Evolutionary conservation across 2,797 vertebrate species (phyloP).

Genomic region (Argyrosomus regius): DNA sequence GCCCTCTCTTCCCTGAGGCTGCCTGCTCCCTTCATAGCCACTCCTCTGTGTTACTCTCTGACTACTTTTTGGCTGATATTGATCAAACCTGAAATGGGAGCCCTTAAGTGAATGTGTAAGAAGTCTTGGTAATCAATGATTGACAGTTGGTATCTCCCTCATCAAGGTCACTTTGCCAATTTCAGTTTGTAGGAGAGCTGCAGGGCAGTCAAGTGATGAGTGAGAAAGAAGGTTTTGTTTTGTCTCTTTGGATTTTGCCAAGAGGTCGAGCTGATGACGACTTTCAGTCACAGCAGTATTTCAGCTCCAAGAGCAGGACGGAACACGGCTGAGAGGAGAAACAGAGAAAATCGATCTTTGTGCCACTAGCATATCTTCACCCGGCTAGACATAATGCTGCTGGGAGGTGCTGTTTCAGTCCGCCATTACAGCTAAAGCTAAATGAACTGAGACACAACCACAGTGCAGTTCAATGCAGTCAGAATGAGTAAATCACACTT

Average conservation of each 20-base stretch:
- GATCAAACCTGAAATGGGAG: constrained; percentile 80
- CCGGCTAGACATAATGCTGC: constrained; percentile 24
- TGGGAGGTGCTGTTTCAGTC: constrained; percentile 6
- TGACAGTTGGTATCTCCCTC: constrained; percentile 74
- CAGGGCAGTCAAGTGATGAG: constrained; percentile 67
- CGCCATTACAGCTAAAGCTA: constrained; percentile 32
- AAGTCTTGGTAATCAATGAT: constrained; percentile 78
- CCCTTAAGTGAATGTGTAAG: constrained; percentile 77
- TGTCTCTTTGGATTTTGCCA: constrained; percentile 55
- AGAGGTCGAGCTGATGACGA: constrained; percentile 52
- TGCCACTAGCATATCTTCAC: constrained; percentile 21
- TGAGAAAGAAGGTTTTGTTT: constrained; percentile 58
- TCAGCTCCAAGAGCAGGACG: constrained; percentile 50
- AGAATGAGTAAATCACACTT: constrained; percentile 39
- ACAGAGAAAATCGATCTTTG: constrained; percentile 42
- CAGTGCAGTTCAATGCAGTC: constrained; percentile 27
- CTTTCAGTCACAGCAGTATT: constrained; percentile 60
- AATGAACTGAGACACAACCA: constrained; percentile 19
- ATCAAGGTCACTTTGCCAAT: constrained; percentile 80
- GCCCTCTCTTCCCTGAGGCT: constrained; percentile 41
- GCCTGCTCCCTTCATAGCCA: constrained; percentile 46
- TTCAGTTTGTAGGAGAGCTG: constrained; percentile 62
- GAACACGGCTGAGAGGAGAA: constrained; percentile 42
- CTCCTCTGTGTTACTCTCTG: constrained; percentile 50
- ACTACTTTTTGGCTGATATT: constrained; percentile 75